phyloP scores from a whole-genome alignment of 2,888 invertebrate genomes.

The Caenorhabditis parvicauda region DNA sequence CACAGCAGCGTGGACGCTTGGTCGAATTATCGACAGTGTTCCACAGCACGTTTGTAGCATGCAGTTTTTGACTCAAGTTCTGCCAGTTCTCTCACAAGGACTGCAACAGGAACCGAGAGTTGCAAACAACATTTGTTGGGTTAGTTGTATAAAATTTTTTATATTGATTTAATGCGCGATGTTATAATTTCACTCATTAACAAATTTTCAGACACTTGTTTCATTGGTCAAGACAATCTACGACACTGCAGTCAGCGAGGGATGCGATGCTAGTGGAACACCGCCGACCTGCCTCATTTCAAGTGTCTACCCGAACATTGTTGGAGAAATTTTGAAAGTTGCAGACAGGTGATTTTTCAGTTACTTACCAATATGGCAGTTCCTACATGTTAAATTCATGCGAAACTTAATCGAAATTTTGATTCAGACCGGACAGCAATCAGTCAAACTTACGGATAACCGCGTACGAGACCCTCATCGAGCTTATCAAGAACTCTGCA shows the following conservation, averaged over 20 bases:
- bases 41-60: constrained; percentile 54
- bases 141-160: constrained; percentile 34
- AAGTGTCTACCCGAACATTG: constrained; percentile 86
- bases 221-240: constrained; percentile 94
- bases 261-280: constrained; percentile 65
- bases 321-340: constrained; percentile 84
- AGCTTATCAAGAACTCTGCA: constrained; percentile 97
- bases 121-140: constrained; percentile 98
- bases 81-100: constrained; percentile 70
- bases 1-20: constrained; percentile 96
- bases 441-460: constrained; percentile 89
- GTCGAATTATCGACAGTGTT: constrained; percentile 84
- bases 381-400: not conserved
- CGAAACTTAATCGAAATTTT: not conserved
- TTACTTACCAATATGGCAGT: not conserved
- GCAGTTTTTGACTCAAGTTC: constrained; percentile 65
- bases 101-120: constrained; percentile 90
- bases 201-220: constrained; percentile 74
- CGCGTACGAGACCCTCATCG: constrained; percentile 98
- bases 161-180: not conserved
- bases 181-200: not conserved
- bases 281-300: constrained; percentile 91
- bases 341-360: constrained; percentile 73
- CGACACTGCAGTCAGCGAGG: constrained; percentile 74
- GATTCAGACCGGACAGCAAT: constrained; percentile 76